Conservation (phyloP, 2,888 invertebrate species). For the Girardia tigrina region DNA sequence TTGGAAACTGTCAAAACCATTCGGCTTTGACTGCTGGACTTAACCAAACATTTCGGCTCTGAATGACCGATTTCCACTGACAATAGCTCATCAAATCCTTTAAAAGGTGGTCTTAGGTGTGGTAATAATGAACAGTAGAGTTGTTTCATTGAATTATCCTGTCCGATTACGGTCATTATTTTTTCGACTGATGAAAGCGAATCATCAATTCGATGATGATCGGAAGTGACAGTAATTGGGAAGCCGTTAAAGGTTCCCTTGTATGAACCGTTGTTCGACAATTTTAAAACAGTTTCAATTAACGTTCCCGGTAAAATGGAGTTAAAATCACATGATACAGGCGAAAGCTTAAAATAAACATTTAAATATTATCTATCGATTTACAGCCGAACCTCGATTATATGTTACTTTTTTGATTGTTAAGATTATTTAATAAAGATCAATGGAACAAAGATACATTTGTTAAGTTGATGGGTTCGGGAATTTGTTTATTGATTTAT, state of each 20-base stretch:
- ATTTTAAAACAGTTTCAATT: neutral
- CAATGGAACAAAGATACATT: too few relatives aligned
- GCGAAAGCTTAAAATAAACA: too few relatives aligned
- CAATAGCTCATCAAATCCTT: neutral
- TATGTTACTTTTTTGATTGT: too few relatives aligned
- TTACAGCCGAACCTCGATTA: too few relatives aligned
- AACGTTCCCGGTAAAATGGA: neutral
- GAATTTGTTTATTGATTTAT: too few relatives aligned
- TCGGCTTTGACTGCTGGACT: neutral
- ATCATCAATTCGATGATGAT: neutral
- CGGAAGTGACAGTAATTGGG: neutral
- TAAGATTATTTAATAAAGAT: too few relatives aligned
- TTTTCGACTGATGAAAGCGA: neutral
- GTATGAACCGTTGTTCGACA: neutral
- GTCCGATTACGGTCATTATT: neutral
- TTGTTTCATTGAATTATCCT: neutral
- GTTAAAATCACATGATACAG: neutral
- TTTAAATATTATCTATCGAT: too few relatives aligned
- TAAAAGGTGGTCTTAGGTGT: neutral
- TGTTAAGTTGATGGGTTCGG: too few relatives aligned
- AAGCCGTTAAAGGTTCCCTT: neutral
- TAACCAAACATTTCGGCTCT: neutral
- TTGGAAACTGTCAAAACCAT: neutral
- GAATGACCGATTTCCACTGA: neutral
- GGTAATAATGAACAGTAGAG: constrained; percentile 1